phyloP scores from a whole-genome alignment of 92 coral and sea anemone genomes.

The Paramuricea clavata region DNA sequence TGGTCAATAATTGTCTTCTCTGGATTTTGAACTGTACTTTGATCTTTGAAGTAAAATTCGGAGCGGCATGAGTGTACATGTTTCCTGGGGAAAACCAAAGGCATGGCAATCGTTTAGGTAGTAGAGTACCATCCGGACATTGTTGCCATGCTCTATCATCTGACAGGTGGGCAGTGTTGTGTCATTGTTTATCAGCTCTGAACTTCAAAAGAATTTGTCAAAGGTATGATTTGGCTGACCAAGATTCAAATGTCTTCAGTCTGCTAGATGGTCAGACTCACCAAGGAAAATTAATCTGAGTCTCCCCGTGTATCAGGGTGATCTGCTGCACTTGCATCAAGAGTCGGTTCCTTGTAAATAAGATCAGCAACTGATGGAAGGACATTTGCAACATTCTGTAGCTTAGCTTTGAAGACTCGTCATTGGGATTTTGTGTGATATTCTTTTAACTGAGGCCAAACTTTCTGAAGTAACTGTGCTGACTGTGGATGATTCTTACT shows the following conservation, averaged over 20 bases:
- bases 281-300: slow-evolving; percentile 12
- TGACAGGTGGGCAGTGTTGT: background rate
- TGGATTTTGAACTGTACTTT: slow-evolving; percentile 12
- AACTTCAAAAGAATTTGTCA: background rate
- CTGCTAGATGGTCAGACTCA: background rate
- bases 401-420: slow-evolving; percentile 6
- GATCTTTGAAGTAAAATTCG: background rate
- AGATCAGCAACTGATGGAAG: slow-evolving; percentile 7
- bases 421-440: slow-evolving; percentile 19
- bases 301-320: background rate
- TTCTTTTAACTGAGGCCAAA: slow-evolving; percentile 46
- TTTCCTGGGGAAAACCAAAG: slow-evolving; percentile 16
- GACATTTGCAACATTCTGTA: background rate
- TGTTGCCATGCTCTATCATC: background rate
- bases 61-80: background rate
- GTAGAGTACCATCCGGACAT: slow-evolving; percentile 8
- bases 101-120: background rate
- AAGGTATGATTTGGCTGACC: background rate
- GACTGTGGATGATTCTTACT: slow-evolving; percentile 40
- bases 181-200: background rate
- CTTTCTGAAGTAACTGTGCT: slow-evolving; percentile 48
- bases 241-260: slow-evolving; percentile 7
- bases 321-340: slow-evolving; percentile 6
- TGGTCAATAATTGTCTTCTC: slow-evolving; percentile 9
- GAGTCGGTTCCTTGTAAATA: background rate